Base-by-base conservation (phyloP, 2,888 invertebrate genomes). In the Lasioglossum calceatum region DNA sequence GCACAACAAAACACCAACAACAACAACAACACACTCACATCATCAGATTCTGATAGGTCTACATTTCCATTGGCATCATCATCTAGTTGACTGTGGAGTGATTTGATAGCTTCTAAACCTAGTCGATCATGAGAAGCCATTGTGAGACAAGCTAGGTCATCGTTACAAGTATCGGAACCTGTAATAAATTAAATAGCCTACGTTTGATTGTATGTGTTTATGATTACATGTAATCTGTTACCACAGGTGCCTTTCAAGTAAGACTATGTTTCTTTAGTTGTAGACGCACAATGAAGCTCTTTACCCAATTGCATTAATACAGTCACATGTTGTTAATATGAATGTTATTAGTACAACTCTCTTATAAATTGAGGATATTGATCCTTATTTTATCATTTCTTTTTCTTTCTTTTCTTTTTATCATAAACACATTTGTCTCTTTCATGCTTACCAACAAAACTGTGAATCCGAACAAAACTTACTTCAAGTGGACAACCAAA, bases 1-100 rank as follows among this genome's bases (percentile, higher is more conserved):
- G 1, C 23, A 16, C 27, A 39, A n/a, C n/a, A 54, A 64, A 10
- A 19, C 1, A 19, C 7, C n/a, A 36, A 12, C 3, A 61, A 54
- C 19, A 36, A 54, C 19, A 36, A 12, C 3, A 61, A 54, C 14
- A 81, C 81, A 96, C 97, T 96, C 96, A 99, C 99, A 96, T 99
- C 99, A 96, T 99, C 98, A 89, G 99, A 99, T 96, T 99, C 99
- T 90, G 98, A 97, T 88, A 99, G 97, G 96, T 99, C 99, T 90
- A 99, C 98, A 95, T 98, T 98, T 87, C 99, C 99, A 96, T 99
- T 99, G 92, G 98, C 98, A 96, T 99, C 99, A 95, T 99, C 99
- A 95, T 99, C 99, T 91, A 99, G 96, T 95, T 99, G 98, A 89
- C 97, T 96, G 96, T 99, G 99, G 71, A 99, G 97, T 91, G 98